phyloP scores from a whole-genome alignment of 2,797 vertebrate genomes.

The Acridotheres tristis region DNA sequence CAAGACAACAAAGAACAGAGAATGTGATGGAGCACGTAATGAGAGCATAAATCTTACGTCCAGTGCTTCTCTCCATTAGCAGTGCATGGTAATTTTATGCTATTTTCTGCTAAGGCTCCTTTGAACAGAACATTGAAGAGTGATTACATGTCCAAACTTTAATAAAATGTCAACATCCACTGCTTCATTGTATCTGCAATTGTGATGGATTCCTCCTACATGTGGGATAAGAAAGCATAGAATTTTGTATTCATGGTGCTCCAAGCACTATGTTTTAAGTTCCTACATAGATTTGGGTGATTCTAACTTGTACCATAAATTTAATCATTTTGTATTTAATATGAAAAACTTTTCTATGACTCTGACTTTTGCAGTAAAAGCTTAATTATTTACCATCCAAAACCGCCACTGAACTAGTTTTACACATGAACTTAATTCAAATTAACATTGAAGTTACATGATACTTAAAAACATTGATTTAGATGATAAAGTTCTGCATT shows the following conservation, averaged over 20 bases:
- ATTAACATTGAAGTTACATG: not conserved
- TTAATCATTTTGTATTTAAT: not conserved
- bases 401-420: not conserved
- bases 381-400: not conserved
- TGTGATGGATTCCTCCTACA: constrained; percentile 42
- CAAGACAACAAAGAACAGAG: constrained; percentile 3
- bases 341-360: not conserved
- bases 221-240: not conserved
- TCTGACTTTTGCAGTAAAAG: not conserved
- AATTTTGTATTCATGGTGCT: not conserved
- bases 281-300: not conserved
- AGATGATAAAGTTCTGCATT: not conserved
- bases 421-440: not conserved
- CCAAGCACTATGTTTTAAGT: not conserved
- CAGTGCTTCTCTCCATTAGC: not conserved
- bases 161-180: constrained; percentile 56
- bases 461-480: not conserved
- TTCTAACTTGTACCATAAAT: not conserved
- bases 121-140: constrained; percentile 32
- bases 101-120: constrained; percentile 44
- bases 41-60: not conserved
- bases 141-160: constrained; percentile 44
- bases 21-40: not conserved
- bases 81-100: constrained; percentile 34
- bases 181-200: constrained; percentile 21